phyloP scores from a whole-genome alignment of 2,113 vertebrate species.

The Melanotaenia duboulayi region DNA sequence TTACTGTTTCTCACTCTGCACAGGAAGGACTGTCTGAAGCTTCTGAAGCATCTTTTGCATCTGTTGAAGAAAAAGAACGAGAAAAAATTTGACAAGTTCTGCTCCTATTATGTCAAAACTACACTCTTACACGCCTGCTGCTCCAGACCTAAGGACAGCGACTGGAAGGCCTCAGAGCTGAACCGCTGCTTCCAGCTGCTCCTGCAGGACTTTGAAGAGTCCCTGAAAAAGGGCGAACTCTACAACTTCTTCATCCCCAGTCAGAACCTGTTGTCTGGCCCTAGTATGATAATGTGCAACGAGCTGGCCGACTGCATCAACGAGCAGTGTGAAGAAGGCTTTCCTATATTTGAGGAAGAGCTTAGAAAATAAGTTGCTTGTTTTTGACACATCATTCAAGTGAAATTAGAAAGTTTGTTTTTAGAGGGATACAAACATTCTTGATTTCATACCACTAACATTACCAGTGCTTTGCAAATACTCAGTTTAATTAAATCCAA shows the following conservation, averaged over 20 bases:
- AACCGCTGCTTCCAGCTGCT: constrained; percentile 79
- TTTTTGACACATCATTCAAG: too few species aligned
- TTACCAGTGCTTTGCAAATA: too few species aligned
- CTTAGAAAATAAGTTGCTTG: not conserved
- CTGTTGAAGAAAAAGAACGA: constrained; percentile 78
- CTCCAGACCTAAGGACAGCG: constrained; percentile 65
- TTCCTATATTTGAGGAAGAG: constrained; percentile 78
- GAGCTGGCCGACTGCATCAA: constrained; percentile 74
- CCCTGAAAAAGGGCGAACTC: constrained; percentile 71
- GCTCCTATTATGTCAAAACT: constrained; percentile 89
- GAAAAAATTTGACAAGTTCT: constrained; percentile 80
- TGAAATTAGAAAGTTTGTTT: too few species aligned
- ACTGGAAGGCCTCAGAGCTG: constrained; percentile 76
- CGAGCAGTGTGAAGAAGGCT: constrained; percentile 72
- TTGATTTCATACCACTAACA: too few species aligned
- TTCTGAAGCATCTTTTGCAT: constrained; percentile 87
- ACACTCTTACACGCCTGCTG: constrained; percentile 83
- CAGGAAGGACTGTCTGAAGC: constrained; percentile 89
- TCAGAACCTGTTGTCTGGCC: constrained; percentile 81
- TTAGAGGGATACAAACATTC: too few species aligned
- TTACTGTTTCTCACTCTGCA: not conserved
- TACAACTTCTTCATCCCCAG: constrained; percentile 88
- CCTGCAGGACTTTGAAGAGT: constrained; percentile 75
- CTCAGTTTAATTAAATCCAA: too few species aligned
- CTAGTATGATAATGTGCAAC: not conserved